phyloP scores from a whole-genome alignment of 2,113 vertebrate genomes.

The Cricetomys ansorgei region DNA sequence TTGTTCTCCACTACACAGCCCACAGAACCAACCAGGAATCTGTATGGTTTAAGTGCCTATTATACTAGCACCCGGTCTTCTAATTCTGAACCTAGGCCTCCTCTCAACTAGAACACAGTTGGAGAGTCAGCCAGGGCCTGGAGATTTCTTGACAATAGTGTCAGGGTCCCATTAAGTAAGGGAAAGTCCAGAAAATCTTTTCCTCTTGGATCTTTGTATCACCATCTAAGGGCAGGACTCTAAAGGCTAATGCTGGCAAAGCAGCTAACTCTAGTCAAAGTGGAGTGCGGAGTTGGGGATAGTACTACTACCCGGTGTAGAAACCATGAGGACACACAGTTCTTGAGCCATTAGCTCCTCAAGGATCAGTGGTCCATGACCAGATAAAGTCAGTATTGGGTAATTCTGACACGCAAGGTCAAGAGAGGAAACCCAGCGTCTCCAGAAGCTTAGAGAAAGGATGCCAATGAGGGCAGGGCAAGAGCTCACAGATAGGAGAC shows the following conservation, averaged over 20 bases:
- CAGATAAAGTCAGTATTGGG: neutral
- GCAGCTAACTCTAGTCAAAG: neutral
- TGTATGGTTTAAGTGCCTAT: neutral
- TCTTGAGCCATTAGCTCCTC: neutral
- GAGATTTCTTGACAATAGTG: neutral
- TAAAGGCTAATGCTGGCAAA: neutral
- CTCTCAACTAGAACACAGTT: neutral
- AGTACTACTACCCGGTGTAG: neutral
- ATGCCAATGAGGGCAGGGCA: too few relatives aligned
- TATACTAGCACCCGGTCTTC: neutral
- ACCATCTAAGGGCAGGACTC: neutral
- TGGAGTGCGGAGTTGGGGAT: neutral
- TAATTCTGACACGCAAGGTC: neutral
- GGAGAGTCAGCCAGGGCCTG: neutral
- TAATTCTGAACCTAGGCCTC: neutral
- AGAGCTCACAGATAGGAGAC: neutral
- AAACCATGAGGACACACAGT: neutral
- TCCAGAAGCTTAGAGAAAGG: neutral
- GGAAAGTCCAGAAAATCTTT: neutral
- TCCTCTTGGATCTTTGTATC: rapidly evolving
- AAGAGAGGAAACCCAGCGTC: neutral
- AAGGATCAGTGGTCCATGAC: neutral
- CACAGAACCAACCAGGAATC: neutral
- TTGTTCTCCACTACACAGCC: neutral
- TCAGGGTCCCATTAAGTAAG: neutral